phyloP scores from a whole-genome alignment of 2,797 vertebrate species.

The Brotogeris chrysoptera region DNA sequence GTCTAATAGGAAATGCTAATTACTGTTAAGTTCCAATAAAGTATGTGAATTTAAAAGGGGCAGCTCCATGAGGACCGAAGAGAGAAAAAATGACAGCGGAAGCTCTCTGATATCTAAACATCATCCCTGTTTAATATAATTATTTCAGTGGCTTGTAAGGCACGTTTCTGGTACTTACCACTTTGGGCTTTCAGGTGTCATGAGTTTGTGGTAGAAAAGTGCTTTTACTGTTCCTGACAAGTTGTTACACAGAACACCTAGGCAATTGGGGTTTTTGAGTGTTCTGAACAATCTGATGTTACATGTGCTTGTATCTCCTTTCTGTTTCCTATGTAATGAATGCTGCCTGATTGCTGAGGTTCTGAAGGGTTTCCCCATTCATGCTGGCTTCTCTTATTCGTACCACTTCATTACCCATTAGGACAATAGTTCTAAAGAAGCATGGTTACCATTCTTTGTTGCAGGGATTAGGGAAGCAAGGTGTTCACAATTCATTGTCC shows the following conservation, averaged over 20 bases:
- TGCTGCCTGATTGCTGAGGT: neutral
- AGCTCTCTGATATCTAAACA: neutral
- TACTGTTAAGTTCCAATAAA: neutral
- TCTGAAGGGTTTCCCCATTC: neutral
- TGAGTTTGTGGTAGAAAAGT: neutral
- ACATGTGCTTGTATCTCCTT: neutral
- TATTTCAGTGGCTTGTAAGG: neutral
- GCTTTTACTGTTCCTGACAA: neutral
- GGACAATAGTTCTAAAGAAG: neutral
- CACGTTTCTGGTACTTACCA: neutral
- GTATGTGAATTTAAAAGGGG: neutral
- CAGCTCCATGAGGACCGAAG: neutral
- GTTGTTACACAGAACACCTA: neutral
- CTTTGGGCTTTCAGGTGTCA: neutral
- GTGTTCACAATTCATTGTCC: neutral
- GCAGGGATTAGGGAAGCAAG: neutral
- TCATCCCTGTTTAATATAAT: neutral
- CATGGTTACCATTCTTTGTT: neutral
- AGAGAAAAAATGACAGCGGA: neutral
- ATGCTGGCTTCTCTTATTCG: neutral
- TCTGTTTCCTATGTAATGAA: neutral
- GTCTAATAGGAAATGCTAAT: neutral
- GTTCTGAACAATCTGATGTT: neutral
- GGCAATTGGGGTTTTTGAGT: neutral
- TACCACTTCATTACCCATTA: neutral